Base-by-base conservation (phyloP, 2,888 invertebrate genomes). In the Poecilus cupreus region DNA sequence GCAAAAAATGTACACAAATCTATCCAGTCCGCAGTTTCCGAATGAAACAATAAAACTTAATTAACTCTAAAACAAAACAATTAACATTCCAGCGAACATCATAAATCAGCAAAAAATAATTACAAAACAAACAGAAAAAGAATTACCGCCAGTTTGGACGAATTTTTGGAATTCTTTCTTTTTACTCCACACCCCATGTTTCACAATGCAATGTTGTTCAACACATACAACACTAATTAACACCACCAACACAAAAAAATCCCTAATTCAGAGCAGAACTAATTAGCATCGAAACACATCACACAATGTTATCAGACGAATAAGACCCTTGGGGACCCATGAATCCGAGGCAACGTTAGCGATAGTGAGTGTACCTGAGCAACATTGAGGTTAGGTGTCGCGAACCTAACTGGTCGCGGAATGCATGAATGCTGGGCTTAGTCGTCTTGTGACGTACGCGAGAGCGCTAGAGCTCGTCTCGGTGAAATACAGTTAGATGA, bases 171-270 rank as follows among this genome's bases (percentile, higher is more conserved):
- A 68, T 75, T 68, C 51, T 82, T 81, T 70, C 60, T 60, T 74
- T 75, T 82, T 2, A 82, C 37, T 18, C 82, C 83, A 60, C 82
- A 82, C 37, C 80, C 81, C 76, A 82, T 81, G 49, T 64, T 60
- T 13, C 22, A 79, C n/a, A 68, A 79, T 18, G 3, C 78, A 64
- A 26, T 43, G 22, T 49, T 22, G n/a, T 26, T 8, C 3, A 16
- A 77, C 13, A 51, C 64, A 78, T 22, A 39, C 49, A 49, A 16
- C 70, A 70, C 11, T 70, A 32, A 70, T 49, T 37, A 20, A 74
- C 51, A 57, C 46, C 51, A 22, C 24, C 16, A 54, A 22, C 16
- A 78, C 32, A 60, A 43, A 78, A 57, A 78, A 16, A 32, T 60
- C 57, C 2, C 18, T 68, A 68, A 32, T 37, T 10, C 24, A 60